Evolutionary conservation across 2,888 invertebrate species (phyloP), one percentile per base, ranked within the genome.

Genomic region (Drosophila hamatofila): DNA sequence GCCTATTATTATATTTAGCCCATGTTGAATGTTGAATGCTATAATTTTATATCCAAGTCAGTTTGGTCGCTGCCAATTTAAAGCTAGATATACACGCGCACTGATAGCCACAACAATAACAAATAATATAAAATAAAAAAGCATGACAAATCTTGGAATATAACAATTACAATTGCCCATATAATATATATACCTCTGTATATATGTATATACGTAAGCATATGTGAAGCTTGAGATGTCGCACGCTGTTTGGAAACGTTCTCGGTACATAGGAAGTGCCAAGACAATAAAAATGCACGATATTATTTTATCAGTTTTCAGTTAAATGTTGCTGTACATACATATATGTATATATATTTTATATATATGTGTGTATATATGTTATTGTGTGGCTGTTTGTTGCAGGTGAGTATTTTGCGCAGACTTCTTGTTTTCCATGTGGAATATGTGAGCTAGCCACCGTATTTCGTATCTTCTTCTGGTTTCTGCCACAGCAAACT

Each of bases 201-300:
- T 37, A 21, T 42, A 25, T 33, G 58, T 48, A 42, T 48, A 33
- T 42, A 14, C 39, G 23, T 41, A 27, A 21, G 35, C 39, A 55
- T 23, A 44, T 18, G 44, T 33, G 41, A 18, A 33, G 64, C 54
- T 41, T 23, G 41, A 74, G 89, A 81, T 85, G 83, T 65, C 75
- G 66, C 75, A 54, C 71, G 66, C 87, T 81, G 67, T 59, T 72
- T 72, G 72, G 59, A 65, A 68, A 54, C 72, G 69, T 68, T 71
- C 64, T 60, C 27, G 3, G 44, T 81, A 84, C 74, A 84, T 84
- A 84, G 84, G 89, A 84, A 84, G 80, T 84, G 41, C 5, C 62
- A 78, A 83, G 71, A 88, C 86, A 88, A 85, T 85, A 83, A 72
- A 89, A 88, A 76, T 87, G 84, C 87, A 84, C 87, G 79, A 87